phyloP scores from a whole-genome alignment of 1,140 invertebrate genomes.

The Chelonus insularis region DNA sequence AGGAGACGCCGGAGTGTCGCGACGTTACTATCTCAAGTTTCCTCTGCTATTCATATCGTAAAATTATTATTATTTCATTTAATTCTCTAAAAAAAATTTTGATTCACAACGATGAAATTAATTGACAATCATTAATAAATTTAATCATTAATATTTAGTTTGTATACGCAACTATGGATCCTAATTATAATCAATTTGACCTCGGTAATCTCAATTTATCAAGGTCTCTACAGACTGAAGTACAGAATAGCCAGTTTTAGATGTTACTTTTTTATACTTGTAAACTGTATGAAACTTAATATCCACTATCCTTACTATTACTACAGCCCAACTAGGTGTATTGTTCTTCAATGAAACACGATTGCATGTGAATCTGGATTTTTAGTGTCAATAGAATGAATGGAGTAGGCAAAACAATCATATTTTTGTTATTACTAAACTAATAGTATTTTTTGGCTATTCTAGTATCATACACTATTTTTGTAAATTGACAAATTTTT shows the following conservation, averaged over 20 bases:
- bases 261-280: not conserved
- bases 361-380: not conserved
- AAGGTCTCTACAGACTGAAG: constrained; percentile 4
- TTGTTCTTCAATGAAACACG: constrained; percentile 6
- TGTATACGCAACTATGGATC: not conserved
- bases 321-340: not conserved
- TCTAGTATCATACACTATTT: too few relatives aligned
- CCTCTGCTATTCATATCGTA: constrained; percentile 15
- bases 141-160: not conserved
- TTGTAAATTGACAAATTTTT: too few relatives aligned
- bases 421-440: too few relatives aligned
- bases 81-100: not conserved
- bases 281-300: not conserved
- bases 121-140: not conserved
- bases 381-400: too few relatives aligned
- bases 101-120: not conserved
- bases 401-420: too few relatives aligned
- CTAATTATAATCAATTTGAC: constrained; percentile 23
- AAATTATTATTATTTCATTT: not conserved
- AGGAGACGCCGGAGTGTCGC: constrained; percentile 36
- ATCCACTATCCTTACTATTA: not conserved
- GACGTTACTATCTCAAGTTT: constrained; percentile 46
- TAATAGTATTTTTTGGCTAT: too few relatives aligned
- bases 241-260: not conserved
- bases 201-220: constrained; percentile 18